These are phyloP conservation scores for Pituophis catenifer DNA, from an alignment of 2,113 vertebrate genomes.

Conservation along the genomic window DNA sequence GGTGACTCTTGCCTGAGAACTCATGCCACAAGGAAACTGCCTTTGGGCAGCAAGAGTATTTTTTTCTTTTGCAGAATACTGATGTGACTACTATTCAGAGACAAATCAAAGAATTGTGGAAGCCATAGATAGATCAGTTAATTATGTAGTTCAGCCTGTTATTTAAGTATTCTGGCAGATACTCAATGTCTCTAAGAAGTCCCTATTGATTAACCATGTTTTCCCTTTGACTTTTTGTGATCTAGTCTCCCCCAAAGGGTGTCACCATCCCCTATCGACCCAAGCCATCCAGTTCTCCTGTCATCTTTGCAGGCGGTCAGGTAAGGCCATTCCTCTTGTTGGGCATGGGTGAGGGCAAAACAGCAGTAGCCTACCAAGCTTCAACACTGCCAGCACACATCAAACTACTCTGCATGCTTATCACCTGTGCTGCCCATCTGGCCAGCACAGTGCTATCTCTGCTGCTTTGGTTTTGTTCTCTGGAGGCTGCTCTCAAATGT, in stretches of 20 bases:
- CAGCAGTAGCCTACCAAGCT: constrained; percentile 25
- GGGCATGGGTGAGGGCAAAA: constrained; percentile 30
- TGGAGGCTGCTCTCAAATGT: constrained; percentile 36
- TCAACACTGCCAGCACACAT: constrained; percentile 50
- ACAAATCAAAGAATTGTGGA: neutral
- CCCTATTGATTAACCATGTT: constrained; percentile 16
- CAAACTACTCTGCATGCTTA: constrained; percentile 59
- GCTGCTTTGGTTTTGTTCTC: constrained; percentile 39
- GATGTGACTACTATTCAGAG: neutral
- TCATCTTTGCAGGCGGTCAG: constrained; percentile 99
- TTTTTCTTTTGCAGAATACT: neutral
- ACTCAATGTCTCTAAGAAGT: accelerated
- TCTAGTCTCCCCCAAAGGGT: constrained; percentile 95
- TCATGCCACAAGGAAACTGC: neutral
- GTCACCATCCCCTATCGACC: constrained; percentile 98
- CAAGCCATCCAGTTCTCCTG: constrained; percentile 96
- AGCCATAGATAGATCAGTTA: neutral
- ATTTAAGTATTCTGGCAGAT: neutral
- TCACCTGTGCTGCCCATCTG: constrained; percentile 50
- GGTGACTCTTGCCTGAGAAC: neutral
- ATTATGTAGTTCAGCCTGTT: neutral
- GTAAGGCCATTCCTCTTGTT: constrained; percentile 75
- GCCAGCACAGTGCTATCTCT: constrained; percentile 13
- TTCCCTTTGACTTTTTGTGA: constrained; percentile 58
- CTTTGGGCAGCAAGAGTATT: neutral